phyloP scores from a whole-genome alignment of 2,888 invertebrate species.

The Ctena decussata region DNA sequence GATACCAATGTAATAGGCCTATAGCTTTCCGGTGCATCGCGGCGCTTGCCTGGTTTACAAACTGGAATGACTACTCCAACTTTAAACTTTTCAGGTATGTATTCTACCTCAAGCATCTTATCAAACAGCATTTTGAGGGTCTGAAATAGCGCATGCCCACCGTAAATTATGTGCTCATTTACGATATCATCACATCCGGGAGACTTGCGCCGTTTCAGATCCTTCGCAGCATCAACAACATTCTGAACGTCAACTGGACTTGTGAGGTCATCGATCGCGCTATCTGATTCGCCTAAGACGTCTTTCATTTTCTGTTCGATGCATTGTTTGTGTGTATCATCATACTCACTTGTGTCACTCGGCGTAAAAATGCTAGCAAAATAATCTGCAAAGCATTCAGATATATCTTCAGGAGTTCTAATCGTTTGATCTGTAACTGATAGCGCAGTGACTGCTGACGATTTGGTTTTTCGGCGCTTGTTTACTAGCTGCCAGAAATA shows the following conservation, averaged over 20 bases:
- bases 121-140: not conserved
- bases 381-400: not conserved
- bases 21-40: conserved; percentile 11
- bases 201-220: not conserved
- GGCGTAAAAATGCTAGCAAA: not conserved
- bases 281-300: not conserved
- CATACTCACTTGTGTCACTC: not conserved
- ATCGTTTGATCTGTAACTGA: not conserved
- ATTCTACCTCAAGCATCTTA: not conserved
- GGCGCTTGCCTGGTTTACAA: conserved; percentile 17
- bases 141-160: not conserved
- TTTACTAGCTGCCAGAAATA: not conserved
- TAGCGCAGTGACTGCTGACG: not conserved
- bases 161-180: conserved; percentile 14
- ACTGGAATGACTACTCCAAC: conserved; percentile 21
- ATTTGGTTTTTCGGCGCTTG: not conserved
- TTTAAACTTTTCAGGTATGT: conserved; percentile 17
- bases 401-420: not conserved
- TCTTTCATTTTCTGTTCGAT: not conserved
- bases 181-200: not conserved
- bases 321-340: not conserved
- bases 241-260: not conserved
- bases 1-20: conserved; percentile 15
- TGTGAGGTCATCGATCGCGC: not conserved
- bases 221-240: not conserved